These are phyloP conservation scores for Andrena flavipes DNA, from an alignment of 2,888 invertebrate genomes.

Conservation along the genomic window DNA sequence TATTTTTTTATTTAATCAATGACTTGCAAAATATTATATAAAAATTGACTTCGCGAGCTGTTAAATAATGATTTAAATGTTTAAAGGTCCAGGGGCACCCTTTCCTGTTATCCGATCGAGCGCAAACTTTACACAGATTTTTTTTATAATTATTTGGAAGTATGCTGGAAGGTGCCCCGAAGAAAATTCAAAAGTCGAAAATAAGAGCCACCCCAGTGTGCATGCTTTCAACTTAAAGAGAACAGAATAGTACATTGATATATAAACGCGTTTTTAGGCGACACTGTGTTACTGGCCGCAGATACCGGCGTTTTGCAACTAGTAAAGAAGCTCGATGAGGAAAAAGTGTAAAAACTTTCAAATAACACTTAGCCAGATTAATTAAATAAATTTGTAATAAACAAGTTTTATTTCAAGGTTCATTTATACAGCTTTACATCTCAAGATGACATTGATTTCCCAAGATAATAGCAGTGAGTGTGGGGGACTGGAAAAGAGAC, in stretches of 20 bases:
- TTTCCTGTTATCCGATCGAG: too few species aligned
- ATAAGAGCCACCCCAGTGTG: too few species aligned
- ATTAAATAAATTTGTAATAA: conserved; percentile 33
- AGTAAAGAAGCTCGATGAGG: conserved; percentile 47
- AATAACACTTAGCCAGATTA: conserved; percentile 1
- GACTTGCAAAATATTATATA: too few species aligned
- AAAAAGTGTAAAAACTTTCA: neutral
- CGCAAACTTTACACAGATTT: too few species aligned
- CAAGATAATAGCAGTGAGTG: conserved; percentile 11
- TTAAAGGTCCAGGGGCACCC: too few species aligned
- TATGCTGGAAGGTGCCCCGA: too few species aligned
- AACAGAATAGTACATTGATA: neutral
- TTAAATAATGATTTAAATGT: too few species aligned
- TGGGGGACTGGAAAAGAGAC: conserved; percentile 25
- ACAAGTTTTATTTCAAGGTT: conserved; percentile 42
- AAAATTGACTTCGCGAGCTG: too few species aligned
- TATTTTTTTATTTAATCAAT: too few species aligned
- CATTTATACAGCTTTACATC: conserved; percentile 31
- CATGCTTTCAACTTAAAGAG: too few species aligned
- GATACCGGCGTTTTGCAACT: conserved; percentile 65
- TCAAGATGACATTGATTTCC: neutral
- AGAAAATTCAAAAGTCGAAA: too few species aligned
- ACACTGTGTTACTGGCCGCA: conserved; percentile 69
- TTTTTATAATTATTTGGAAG: too few species aligned
- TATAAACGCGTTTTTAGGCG: conserved; percentile 62